phyloP scores from a whole-genome alignment of 2,113 vertebrate genomes.

The Todiramphus chloris region DNA sequence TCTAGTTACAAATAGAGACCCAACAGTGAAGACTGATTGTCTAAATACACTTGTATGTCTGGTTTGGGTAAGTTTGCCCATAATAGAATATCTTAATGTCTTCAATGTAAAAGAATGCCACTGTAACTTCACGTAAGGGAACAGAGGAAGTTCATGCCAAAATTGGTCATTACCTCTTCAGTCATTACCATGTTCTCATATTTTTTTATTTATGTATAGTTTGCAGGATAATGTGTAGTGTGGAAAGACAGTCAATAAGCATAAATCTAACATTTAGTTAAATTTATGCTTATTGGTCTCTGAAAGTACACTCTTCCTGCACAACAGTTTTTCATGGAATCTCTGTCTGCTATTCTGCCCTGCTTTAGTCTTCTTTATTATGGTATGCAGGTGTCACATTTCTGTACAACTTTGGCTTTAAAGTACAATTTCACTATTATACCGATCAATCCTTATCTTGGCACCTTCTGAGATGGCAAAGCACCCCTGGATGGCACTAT shows the following conservation, averaged over 20 bases:
- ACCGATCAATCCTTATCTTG: not conserved
- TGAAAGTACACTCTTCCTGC: not conserved
- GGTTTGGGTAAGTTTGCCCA: not conserved
- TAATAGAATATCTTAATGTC: not conserved
- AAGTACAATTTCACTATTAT: not conserved
- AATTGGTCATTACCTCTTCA: not conserved
- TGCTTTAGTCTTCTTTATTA: not conserved
- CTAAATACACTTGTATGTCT: not conserved
- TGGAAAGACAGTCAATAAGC: not conserved
- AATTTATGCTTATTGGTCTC: not conserved
- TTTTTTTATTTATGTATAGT: not conserved
- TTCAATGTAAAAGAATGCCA: not conserved
- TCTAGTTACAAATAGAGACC: not conserved
- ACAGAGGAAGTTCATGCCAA: not conserved
- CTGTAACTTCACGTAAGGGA: not conserved
- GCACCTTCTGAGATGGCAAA: not conserved
- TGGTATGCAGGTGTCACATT: not conserved
- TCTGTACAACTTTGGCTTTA: not conserved
- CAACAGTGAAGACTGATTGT: not conserved
- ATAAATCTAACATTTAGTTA: too few relatives aligned
- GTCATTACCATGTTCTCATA: not conserved
- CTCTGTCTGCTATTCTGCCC: not conserved
- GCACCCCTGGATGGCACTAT: not conserved
- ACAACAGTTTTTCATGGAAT: not conserved
- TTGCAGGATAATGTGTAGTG: not conserved